phyloP scores from a whole-genome alignment of 1,140 invertebrate species.

The Brachionus calyciflorus region DNA sequence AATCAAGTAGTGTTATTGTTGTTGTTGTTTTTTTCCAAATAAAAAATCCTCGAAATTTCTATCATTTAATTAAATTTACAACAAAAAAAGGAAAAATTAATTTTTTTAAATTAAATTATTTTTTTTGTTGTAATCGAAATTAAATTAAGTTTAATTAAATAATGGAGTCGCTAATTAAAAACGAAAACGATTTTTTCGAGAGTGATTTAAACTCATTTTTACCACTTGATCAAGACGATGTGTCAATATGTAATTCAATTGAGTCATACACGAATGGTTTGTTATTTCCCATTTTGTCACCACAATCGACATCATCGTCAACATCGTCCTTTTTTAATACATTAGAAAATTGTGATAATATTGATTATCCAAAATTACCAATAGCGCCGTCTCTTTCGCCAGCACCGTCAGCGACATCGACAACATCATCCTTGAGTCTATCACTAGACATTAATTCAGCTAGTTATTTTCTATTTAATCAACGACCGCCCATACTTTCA shows the following conservation, averaged over 20 bases:
- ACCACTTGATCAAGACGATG: not conserved
- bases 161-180: conserved; percentile 34
- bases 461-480: not conserved
- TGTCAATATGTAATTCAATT: not conserved
- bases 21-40: too few relatives aligned
- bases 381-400: not conserved
- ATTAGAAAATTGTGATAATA: not conserved
- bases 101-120: not conserved
- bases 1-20: too few relatives aligned
- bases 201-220: not conserved
- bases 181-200: not conserved
- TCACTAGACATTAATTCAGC: not conserved
- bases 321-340: conserved; percentile 14
- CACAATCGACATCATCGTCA: not conserved
- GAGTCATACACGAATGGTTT: not conserved
- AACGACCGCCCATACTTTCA: too few relatives aligned
- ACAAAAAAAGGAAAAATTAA: not conserved
- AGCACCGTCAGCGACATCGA: conserved; percentile 10
- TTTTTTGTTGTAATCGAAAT: conserved; percentile 11
- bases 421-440: not conserved
- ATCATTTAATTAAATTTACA: too few relatives aligned
- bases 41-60: too few relatives aligned
- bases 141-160: conserved; percentile 28
- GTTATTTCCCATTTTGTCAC: not conserved
- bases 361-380: not conserved